Base-by-base conservation (phyloP, 92 coral and sea anemone genomes). In the Palythoa heliodiscus region DNA sequence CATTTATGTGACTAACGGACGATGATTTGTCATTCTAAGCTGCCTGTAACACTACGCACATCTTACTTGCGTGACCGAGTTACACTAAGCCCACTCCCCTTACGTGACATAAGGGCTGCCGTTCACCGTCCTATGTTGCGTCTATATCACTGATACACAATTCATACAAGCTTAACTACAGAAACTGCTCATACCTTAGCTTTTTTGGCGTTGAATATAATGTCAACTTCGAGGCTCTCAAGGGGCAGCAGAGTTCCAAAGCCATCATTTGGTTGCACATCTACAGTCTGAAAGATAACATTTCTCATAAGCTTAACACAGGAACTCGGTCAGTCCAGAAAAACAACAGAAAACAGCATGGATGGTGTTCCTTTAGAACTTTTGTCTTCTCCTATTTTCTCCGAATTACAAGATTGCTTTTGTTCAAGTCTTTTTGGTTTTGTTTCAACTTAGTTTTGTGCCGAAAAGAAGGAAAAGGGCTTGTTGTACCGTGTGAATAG, bases 191-290 rank as follows among this genome's bases (percentile, higher is more conserved):
- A 5, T 75, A 97, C 99, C 95, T 94, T 95, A 38, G 99, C 99
- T 74, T 97, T 97, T 86, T 93, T 97, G 25, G 99, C 99, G 70
- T 92, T 97, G 76, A 97, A 97, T 82, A 97, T 97, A 70, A 97
- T 88, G 79, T 97, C 99, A 16, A 97, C 90, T 76, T 94, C 98
- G 54, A 93, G 86, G 66, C 91, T 97, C 57, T 97, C 99, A 66
- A 97, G 89, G 2, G 99, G 99, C 5, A 97, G 89, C 87, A 97
- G 82, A n/a, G 97, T 97, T 39, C 99, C 99, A 88, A 97, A 97
- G 19, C 99, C 99, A 82, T 97, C 99, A 88, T 97, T 94, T 4
- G 99, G 99, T 87, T 97, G 99, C 7, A 97, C 99, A 76, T 97
- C 99, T 23, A 97, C 92, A 38, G 97, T 93, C 99, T 97, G 73